Evolutionary conservation across 2,888 invertebrate species (phyloP).

Genomic region (Himalopsyche anomala): DNA sequence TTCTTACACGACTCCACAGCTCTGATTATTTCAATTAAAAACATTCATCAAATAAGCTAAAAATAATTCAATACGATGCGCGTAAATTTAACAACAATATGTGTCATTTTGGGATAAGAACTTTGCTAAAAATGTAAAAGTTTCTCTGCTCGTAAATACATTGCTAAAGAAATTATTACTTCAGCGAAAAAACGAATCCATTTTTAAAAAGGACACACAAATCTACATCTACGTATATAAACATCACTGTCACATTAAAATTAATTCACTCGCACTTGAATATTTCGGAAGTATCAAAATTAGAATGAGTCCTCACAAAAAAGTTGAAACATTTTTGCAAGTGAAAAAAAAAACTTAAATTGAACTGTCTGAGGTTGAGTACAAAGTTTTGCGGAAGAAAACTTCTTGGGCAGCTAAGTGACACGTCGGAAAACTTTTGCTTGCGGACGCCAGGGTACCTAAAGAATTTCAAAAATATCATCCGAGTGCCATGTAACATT

Average conservation of each 20-base stretch:
- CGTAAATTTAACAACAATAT: too few relatives aligned
- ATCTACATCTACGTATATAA: neutral
- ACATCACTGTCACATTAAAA: neutral
- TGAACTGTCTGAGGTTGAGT: conserved; percentile 18
- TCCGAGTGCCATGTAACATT: neutral
- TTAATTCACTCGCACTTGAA: neutral
- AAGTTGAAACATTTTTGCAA: conserved; percentile 8
- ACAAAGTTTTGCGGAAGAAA: conserved; percentile 3
- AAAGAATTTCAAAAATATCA: conserved; percentile 1
- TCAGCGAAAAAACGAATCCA: too few relatives aligned
- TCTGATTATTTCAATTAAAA: too few relatives aligned
- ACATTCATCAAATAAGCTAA: too few relatives aligned
- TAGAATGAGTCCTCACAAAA: conserved; percentile 3
- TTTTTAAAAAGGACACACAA: too few relatives aligned
- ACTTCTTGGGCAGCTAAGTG: conserved; percentile 30
- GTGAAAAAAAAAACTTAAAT: conserved; percentile 25
- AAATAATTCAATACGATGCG: too few relatives aligned
- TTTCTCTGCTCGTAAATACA: too few relatives aligned
- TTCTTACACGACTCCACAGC: too few relatives aligned
- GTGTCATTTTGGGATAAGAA: too few relatives aligned
- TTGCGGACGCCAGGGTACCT: conserved; percentile 11
- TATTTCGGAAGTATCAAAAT: conserved; percentile 18
- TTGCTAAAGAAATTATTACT: too few relatives aligned
- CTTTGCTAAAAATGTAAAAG: too few relatives aligned
- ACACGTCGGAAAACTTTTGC: conserved; percentile 30